A percentile compares a stretch with the other conserved stretches of the same genome.
Evolutionary conservation across 2,113 vertebrate species (phyloP).

Genomic region (Pangasianodon gigas): DNA sequence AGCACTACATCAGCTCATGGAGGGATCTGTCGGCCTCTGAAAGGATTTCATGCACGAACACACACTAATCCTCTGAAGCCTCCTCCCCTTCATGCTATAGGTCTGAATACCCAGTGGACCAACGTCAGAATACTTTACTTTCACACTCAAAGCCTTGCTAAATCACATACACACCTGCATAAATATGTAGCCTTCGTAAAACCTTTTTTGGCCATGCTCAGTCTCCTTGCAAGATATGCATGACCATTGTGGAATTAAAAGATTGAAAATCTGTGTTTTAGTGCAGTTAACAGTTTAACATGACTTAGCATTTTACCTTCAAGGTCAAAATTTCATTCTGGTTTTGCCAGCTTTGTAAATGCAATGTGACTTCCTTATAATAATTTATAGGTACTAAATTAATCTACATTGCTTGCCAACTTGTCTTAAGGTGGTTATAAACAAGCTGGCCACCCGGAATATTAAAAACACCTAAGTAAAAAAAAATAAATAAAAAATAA

Average conservation of each 20-base stretch:
- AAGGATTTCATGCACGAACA: conserved; percentile 67
- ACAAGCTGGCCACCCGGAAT: not conserved
- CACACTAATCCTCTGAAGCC: conserved; percentile 51
- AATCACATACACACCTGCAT: not conserved
- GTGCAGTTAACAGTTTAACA: not conserved
- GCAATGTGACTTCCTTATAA: not conserved
- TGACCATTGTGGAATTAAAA: not conserved
- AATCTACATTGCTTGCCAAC: not conserved
- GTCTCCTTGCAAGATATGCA: not conserved
- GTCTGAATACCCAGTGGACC: conserved; percentile 28
- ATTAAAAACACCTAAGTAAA: not conserved
- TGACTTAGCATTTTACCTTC: conserved; percentile 2
- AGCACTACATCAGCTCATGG: conserved; percentile 63
- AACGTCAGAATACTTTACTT: not conserved
- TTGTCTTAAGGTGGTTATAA: not conserved
- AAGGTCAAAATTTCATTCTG: not conserved
- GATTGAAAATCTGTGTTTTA: not conserved
- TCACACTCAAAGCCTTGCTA: not conserved
- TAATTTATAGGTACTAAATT: not conserved
- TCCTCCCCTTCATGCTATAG: conserved; percentile 34
- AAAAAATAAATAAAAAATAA: not conserved
- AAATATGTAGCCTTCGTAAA: not conserved
- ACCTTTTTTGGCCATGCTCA: not conserved
- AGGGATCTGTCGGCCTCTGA: conserved; percentile 56
- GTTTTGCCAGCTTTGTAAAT: not conserved